phyloP scores from a whole-genome alignment of 2,888 invertebrate genomes.

The Anoncus sp. region DNA sequence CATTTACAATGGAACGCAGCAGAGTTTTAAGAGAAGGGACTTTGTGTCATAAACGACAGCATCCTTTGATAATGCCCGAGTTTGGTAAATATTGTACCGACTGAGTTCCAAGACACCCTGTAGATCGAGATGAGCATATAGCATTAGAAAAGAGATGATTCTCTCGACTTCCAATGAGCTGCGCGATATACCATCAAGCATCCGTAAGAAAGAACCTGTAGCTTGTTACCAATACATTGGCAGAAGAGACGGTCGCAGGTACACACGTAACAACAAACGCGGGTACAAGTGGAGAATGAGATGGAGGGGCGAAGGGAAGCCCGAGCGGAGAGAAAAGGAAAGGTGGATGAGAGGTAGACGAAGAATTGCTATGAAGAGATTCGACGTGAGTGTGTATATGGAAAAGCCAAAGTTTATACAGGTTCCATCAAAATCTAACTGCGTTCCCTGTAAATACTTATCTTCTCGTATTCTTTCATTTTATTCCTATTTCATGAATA shows the following conservation, averaged over 20 bases:
- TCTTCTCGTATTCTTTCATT: background rate
- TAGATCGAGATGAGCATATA: conserved; percentile 31
- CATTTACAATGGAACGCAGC: no score
- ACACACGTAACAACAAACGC: conserved; percentile 55
- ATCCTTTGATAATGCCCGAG: no score
- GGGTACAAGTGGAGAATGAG: conserved; percentile 41
- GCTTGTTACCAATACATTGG: conserved; percentile 55
- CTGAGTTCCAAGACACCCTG: conserved; percentile 5
- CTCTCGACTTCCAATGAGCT: conserved; percentile 35
- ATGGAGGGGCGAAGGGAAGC: conserved; percentile 38
- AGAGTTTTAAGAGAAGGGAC: no score
- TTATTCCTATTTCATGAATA: background rate
- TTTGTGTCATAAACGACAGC: no score
- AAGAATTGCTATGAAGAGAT: conserved; percentile 32
- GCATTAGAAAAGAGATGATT: conserved; percentile 44
- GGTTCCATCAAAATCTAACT: conserved; percentile 40
- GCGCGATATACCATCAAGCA: conserved; percentile 9
- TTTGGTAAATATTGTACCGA: no score
- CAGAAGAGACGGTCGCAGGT: conserved; percentile 44
- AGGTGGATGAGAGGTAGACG: conserved; percentile 52
- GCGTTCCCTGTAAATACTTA: background rate
- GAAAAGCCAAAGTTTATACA: conserved; percentile 53
- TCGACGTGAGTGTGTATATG: conserved; percentile 44
- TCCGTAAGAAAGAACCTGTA: conserved; percentile 56
- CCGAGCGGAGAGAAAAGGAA: conserved; percentile 53